Percentiles rank a stretch among this genome's conserved stretches.
phyloP scores from a whole-genome alignment of 2,113 vertebrate species.

The Colossoma macropomum region DNA sequence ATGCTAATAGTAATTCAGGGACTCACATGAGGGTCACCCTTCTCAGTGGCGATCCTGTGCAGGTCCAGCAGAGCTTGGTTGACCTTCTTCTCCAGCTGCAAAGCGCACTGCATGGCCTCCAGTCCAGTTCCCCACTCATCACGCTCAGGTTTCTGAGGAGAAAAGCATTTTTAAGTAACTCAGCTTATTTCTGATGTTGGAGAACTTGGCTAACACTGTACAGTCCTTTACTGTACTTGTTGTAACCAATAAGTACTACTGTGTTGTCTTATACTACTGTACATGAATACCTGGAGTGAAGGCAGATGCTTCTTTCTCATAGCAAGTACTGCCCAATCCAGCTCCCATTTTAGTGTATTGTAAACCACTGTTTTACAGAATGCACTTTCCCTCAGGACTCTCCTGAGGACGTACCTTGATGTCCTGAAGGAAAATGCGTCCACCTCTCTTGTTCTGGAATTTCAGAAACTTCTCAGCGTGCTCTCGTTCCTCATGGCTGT shows the following conservation, averaged over 20 bases:
- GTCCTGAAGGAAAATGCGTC: conserved; percentile 81
- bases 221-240: background rate
- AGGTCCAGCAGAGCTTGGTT: conserved; percentile 85
- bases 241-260: no score
- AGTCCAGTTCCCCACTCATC: conserved; percentile 82
- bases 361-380: no score
- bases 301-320: no score
- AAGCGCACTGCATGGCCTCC: conserved; percentile 80
- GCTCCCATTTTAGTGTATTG: no score
- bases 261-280: no score
- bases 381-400: no score
- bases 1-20: no score
- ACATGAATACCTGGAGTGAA: no score
- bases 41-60: conserved; percentile 74
- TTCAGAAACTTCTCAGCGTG: conserved; percentile 79
- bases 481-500: conserved; percentile 80
- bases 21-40: conserved; percentile 81
- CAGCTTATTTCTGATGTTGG: no score
- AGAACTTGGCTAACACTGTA: no score
- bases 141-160: conserved; percentile 71
- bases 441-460: conserved; percentile 85
- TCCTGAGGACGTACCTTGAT: conserved; percentile 72
- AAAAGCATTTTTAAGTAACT: background rate
- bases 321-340: no score
- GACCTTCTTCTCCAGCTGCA: conserved; percentile 83